Evolutionary conservation across 2,113 vertebrate species (phyloP), one percentile per base, ranked within the genome.

Genomic region (Labeo rohita): DNA sequence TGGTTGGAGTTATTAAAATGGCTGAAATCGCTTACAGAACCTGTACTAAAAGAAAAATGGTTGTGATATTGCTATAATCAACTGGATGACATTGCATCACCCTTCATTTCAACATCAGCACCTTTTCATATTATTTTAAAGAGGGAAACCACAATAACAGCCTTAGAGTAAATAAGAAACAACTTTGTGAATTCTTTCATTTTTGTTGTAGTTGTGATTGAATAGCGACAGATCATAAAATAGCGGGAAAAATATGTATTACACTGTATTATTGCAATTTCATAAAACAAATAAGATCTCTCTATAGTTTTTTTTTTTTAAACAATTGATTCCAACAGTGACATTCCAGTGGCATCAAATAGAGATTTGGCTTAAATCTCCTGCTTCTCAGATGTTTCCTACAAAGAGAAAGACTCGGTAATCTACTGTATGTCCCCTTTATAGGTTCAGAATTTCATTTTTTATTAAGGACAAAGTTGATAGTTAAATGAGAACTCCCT

Each of bases 71-170:
- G 1, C 21, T 45, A 23, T 74, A 21, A n/a, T 49, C 21, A 75
- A 50, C 73, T 50, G 12, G 73, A 75, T 75, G 73, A 50, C 73
- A 75, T 75, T 47, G 21, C 12, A 75, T 75, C 45, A 75, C 45
- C 73, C 39, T n/a, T 75, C 73, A 75, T 75, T 75, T 50, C 45
- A 75, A 49, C 73, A 49, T 75, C 73, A 50, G 73, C 45, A 75
- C n/a, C 45, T 15, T 49, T 75, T 75, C 45, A 75, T 72, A 21
- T 74, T 21, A 23, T 10, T 23, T 49, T 23, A 11, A 50, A 47
- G 11, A 50, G 45, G n/a, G 23, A 47, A 75, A 75, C 43, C 70
- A 45, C 68, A 21, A 11, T 2, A 21, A 21, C 16, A 72, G 68
- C 16, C n/a, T 45, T 72, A 18, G 18, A 43, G 10, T 39, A 72